These are phyloP conservation scores for Pseudococcus viburni DNA, from an alignment of 2,888 invertebrate species.

Conservation along the genomic window DNA sequence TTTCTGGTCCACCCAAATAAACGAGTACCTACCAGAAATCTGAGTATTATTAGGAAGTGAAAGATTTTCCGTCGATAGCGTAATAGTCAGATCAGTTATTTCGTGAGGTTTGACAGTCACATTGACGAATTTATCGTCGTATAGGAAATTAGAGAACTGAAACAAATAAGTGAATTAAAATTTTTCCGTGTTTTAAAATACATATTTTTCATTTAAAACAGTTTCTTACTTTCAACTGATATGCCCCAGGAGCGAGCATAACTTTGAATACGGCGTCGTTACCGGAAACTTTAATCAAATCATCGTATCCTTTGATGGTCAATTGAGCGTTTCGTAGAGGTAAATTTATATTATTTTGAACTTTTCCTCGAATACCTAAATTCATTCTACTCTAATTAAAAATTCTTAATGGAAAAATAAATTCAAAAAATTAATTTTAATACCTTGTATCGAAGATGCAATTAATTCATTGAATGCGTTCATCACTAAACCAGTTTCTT, in stretches of 20 bases:
- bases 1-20: neutral
- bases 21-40: neutral
- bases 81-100: neutral
- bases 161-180: neutral
- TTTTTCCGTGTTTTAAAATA: neutral
- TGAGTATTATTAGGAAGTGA: neutral
- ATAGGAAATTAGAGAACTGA: neutral
- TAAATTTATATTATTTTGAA: constrained; percentile 78
- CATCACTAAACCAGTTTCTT: constrained; percentile 71
- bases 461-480: constrained; percentile 71
- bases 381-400: neutral
- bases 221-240: constrained; percentile 74
- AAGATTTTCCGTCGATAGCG: neutral
- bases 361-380: constrained; percentile 80
- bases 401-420: neutral
- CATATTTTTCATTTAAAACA: neutral
- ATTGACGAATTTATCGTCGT: neutral
- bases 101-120: neutral
- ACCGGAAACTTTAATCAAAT: constrained; percentile 75
- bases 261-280: constrained; percentile 82
- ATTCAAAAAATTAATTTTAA: neutral
- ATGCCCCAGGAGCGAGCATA: constrained; percentile 80
- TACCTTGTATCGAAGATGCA: constrained; percentile 68
- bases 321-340: constrained; percentile 83
- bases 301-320: constrained; percentile 75